phyloP scores from a whole-genome alignment of 1,140 invertebrate species.

The Arion vulgaris region DNA sequence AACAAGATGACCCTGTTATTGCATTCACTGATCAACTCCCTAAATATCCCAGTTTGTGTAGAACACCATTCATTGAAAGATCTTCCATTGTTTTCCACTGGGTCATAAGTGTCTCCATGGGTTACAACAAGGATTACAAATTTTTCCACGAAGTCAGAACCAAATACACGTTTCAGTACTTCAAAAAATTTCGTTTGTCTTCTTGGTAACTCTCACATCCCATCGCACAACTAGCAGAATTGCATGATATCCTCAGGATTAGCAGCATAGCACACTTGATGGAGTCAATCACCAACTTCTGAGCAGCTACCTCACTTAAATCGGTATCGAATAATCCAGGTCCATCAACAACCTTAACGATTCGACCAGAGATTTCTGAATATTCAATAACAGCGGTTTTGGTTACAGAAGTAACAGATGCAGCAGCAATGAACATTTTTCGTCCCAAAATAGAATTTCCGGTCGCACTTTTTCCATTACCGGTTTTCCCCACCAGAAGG shows the following conservation, averaged over 20 bases:
- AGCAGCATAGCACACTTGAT: not conserved
- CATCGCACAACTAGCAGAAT: not conserved
- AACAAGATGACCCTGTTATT: constrained; percentile 1
- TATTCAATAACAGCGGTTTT: not conserved
- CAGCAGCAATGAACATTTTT: not conserved
- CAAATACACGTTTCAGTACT: not conserved
- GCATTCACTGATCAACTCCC: not conserved
- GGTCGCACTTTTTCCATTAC: not conserved
- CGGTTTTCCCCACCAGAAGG: not conserved
- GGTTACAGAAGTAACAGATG: not conserved
- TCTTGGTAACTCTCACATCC: not conserved
- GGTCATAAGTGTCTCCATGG: not conserved
- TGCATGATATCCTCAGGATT: not conserved
- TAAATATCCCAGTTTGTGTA: not conserved
- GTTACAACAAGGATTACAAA: not conserved
- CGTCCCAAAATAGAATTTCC: not conserved
- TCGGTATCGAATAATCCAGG: not conserved
- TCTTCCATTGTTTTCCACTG: not conserved
- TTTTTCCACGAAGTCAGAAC: not conserved
- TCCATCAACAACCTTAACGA: not conserved
- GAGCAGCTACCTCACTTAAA: not conserved
- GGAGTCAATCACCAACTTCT: not conserved
- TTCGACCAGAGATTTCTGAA: not conserved
- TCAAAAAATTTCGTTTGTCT: not conserved
- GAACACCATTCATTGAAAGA: not conserved